Evolutionary conservation across 2,113 vertebrate species (phyloP), one percentile per base, ranked within the genome.

Genomic region (Uropsilus gracilis): DNA sequence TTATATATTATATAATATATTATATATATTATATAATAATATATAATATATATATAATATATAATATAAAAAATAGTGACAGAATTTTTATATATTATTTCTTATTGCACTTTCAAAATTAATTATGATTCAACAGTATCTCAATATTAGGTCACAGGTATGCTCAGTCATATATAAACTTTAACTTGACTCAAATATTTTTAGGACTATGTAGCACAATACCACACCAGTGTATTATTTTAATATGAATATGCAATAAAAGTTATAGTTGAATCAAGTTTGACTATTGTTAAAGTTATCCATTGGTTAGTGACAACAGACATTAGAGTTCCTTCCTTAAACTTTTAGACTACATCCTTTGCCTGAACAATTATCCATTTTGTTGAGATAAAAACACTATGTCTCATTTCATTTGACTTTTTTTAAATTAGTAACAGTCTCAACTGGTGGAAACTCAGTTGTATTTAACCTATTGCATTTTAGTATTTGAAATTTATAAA

Each of bases 101-200:
- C 66, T 75, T 64, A 93, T 46, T 82, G n/a, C 22, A 59, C 46
- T 84, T 72, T 66, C 37, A 34, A 90, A 92, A 72, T 61, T 96
- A 81, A 94, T 91, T 86, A 66, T 88, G 66, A 63, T 68, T 90
- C 91, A 94, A n/a, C 44, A 92, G 59, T 59, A 85, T 82, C 59
- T 85, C 85, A 78, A 37, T 63, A 46, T 71, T 48, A 81, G 59
- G 46, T 92, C 44, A 84, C 20, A 73, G 30, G n/a, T 20, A 42
- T 63, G 32, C 11, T 86, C 71, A 80, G 57, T 82, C 66, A 92
- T 11, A 61, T 77, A 44, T 8, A 66, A 39, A 64, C 14, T 42
- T 80, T 83, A 59, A 95, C 90, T 77, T 87, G 72, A 24, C 42
- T 85, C 85, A 95, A 72, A 30, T 11, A 88, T 90, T 95, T 89